Percentiles rank a stretch among this genome's conserved stretches.
These are phyloP conservation scores for Melanogrammus aeglefinus DNA, from an alignment of 2,797 vertebrate genomes.

Conservation along the genomic window DNA sequence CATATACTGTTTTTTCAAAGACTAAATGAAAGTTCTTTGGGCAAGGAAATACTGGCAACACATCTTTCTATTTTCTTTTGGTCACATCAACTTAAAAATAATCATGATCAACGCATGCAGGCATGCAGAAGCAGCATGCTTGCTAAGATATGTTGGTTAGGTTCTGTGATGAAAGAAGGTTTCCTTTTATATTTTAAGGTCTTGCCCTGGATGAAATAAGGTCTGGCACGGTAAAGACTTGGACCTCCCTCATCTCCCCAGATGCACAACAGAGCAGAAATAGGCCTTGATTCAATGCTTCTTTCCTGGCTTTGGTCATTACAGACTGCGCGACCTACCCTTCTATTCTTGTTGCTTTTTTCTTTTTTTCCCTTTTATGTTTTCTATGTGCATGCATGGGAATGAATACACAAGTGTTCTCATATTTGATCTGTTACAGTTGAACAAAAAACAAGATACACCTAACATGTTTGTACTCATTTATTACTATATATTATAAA, in stretches of 20 bases:
- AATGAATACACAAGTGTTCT: not conserved
- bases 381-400: not conserved
- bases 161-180: constrained; percentile 69
- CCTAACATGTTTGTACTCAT: constrained; percentile 53
- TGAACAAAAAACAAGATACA: not conserved
- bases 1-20: not conserved
- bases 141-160: constrained; percentile 50
- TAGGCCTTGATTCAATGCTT: constrained; percentile 40
- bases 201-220: constrained; percentile 71
- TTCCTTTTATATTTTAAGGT: constrained; percentile 76
- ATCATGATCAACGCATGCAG: constrained; percentile 17
- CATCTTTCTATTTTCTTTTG: constrained; percentile 28
- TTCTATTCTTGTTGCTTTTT: constrained; percentile 1
- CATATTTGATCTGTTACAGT: no score
- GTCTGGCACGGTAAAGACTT: constrained; percentile 68
- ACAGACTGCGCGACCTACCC: constrained; percentile 39
- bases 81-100: constrained; percentile 16
- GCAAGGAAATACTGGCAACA: not conserved
- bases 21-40: not conserved
- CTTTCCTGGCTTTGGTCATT: constrained; percentile 44
- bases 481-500: constrained; percentile 89
- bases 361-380: no score
- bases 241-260: constrained; percentile 61
- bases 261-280: constrained; percentile 51
- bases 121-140: constrained; percentile 44